Evolutionary conservation across 1,140 invertebrate genomes (phyloP), one percentile per base, ranked within the genome.

Genomic region (Riptortus pedestris): DNA sequence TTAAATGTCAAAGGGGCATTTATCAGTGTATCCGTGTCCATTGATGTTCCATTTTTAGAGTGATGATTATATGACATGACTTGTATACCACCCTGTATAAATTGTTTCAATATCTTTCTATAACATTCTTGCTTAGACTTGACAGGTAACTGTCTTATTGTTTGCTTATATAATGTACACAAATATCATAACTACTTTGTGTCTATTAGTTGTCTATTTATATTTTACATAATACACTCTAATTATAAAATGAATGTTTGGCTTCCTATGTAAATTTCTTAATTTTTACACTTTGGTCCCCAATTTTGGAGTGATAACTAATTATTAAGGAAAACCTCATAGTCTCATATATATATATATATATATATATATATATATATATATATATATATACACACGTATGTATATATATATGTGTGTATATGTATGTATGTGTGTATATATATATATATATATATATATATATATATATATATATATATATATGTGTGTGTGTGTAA

Each of bases 221-320:
- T 65, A 61, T 60, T 61, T 65, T 65, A 45, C 52, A 58, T 63
- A 57, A 43, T 59, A 64, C 57, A 59, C 26, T 59, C n/a, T 64
- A 59, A 43, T 64, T 64, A 59, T 62, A 61, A 64, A 58, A 68
- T 68, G 57, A 66, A 68, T 68, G 67, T 66, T 68, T 66, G 62
- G 65, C 64, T 68, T 68, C 62, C 62, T 63, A 62, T 51, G 43
- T 52, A 47, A 66, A 48, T 66, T 59, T 60, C 28, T 64, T 68
- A 38, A 27, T 38, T 57, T 66, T 66, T 62, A 55, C 51, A 55
- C 60, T 66, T 27, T 51, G 33, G 22, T 48, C 20, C 33, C 28
- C 45, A 61, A 22, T 63, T 51, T 63, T 29, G 33, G 27, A 59
- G 57, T 59, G 57, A 24, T 55, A 63, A n/a, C 47, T 63, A 63